Base-by-base conservation (phyloP, 2,888 invertebrate genomes). In the Ophioninae sp. region DNA sequence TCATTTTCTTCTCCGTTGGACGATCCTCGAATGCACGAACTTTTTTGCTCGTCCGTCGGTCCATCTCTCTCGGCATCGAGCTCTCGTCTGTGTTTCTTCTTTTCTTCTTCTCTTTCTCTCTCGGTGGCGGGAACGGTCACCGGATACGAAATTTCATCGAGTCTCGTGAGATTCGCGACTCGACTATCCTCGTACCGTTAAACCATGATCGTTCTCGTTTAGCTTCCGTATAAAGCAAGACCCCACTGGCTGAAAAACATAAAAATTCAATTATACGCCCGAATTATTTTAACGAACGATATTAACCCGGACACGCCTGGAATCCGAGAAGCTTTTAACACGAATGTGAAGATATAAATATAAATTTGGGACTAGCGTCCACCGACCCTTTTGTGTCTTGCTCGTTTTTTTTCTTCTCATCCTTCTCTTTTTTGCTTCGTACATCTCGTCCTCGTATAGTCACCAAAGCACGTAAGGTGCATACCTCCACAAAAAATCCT, bases 1-100 rank as follows among this genome's bases (percentile, higher is more conserved):
- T 88, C 87, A 86, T 87, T 84, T 82, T 85, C 80, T 80, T 65
- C 74, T 74, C 76, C 61, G 69, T 80, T 81, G 56, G 63, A 44
- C 67, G 59, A 22, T 78, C 75, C 71, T 83, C 79, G 73, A 80
- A 82, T 80, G 69, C 76, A 82, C 69, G 61, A 71, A 81, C 67
- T 69, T 85, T 82, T 84, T 83, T 81, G 73, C 77, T 65, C 59
- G 39, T 75, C 22, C 37, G 30, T 75, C 64, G 41, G n/a, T 68
- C 30, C 23, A 5, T 23, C 37, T 41, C 2, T 51, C 51, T 51
- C 13, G 13, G 51, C 51, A 13, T 51, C 51, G 13, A 51, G 51
- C 0, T 9, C 13, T 44, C 44, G 44, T 68, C 39, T 41, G n/a
- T 51, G 13, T 20, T 17, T 64, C 30, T 74, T 41, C 39, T 17